Percentiles rank a stretch among this genome's conserved stretches.
Evolutionary conservation across 2,113 vertebrate species (phyloP).

Genomic region (Numida meleagris): DNA sequence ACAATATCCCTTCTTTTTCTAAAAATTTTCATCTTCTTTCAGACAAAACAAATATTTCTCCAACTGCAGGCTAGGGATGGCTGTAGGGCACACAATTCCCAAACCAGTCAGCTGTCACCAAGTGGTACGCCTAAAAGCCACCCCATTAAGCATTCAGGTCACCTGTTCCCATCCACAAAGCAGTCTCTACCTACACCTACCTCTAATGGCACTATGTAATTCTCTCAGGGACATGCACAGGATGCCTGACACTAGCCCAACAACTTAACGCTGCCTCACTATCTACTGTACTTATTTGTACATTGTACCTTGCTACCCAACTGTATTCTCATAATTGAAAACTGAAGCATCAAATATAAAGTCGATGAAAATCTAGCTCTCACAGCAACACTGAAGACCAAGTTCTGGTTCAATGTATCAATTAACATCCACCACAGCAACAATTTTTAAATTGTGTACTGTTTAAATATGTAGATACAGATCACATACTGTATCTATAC

Average conservation of each 20-base stretch:
- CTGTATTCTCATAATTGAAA: not conserved
- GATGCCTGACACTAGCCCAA: not conserved
- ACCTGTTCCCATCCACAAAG: not conserved
- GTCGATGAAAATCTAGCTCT: not conserved
- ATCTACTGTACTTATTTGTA: not conserved
- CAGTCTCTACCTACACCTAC: not conserved
- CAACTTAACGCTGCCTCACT: not conserved
- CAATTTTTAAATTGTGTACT: not conserved
- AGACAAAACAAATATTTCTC: not conserved
- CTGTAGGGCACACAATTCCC: not conserved
- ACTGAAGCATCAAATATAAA: not conserved
- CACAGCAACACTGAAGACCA: not conserved
- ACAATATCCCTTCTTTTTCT: not conserved
- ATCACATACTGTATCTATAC: not conserved
- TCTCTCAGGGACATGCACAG: not conserved
- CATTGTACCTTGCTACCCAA: not conserved
- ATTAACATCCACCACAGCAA: not conserved
- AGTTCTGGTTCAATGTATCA: no score
- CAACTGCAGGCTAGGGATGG: not conserved
- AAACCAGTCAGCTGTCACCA: not conserved
- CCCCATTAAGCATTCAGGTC: not conserved
- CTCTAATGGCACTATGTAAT: not conserved
- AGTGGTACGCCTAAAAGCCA: not conserved
- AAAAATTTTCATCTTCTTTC: not conserved
- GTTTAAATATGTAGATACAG: not conserved